phyloP scores from a whole-genome alignment of 2,888 invertebrate genomes.

The Panzeria rudis region DNA sequence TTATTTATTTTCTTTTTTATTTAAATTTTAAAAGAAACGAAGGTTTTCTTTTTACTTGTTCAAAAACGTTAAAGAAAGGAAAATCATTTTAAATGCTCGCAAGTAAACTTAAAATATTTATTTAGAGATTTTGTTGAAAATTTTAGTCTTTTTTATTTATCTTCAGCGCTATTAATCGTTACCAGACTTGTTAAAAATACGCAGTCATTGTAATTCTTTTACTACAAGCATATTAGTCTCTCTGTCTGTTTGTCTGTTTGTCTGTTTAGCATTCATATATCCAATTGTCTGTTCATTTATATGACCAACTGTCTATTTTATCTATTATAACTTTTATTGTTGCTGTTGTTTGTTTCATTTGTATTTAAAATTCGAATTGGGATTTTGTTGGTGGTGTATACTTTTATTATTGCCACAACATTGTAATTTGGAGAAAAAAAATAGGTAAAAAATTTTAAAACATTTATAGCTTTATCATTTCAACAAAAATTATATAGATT shows the following conservation, averaged over 20 bases:
- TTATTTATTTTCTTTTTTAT: neutral
- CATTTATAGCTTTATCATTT: constrained; percentile 66
- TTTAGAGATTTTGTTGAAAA: constrained; percentile 26
- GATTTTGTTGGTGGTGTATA: constrained; percentile 18
- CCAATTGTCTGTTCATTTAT: constrained; percentile 50
- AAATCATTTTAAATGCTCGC: constrained; percentile 14
- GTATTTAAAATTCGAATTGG: constrained; percentile 37
- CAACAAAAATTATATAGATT: constrained; percentile 60
- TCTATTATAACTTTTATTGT: constrained; percentile 43
- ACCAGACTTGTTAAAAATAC: constrained; percentile 25
- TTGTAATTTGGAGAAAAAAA: constrained; percentile 17
- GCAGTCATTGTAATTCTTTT: constrained; percentile 33
- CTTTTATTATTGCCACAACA: constrained; percentile 32
- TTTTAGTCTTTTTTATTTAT: neutral
- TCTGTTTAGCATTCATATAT: neutral
- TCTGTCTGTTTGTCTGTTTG: neutral
- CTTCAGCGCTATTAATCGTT: constrained; percentile 27
- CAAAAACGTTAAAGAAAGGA: constrained; percentile 6
- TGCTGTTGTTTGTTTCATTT: constrained; percentile 38
- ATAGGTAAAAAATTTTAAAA: constrained; percentile 2
- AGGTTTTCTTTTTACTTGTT: constrained; percentile 21
- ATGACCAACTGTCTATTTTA: constrained; percentile 61
- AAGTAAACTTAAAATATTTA: constrained; percentile 18
- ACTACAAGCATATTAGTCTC: neutral
- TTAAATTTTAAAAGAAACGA: neutral